A percentile compares a stretch with the other conserved stretches of the same genome.
Conservation (phyloP, 2,888 invertebrate species). For the Panorpa germanica region DNA sequence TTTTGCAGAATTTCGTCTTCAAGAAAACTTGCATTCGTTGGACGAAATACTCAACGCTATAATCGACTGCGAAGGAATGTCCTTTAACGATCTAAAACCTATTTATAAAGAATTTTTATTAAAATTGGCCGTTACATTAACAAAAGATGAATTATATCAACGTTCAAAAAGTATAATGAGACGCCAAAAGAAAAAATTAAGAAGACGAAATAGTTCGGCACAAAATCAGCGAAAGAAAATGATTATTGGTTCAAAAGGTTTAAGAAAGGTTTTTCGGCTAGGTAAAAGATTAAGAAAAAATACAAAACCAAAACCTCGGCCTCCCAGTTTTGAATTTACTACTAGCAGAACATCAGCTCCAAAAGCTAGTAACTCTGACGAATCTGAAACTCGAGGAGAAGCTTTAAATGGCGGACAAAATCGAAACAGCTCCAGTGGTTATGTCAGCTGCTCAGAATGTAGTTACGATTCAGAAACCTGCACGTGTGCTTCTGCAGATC, state of each 20-base stretch:
- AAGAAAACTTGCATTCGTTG: slow-evolving; percentile 73
- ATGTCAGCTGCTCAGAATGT: slow-evolving; percentile 78
- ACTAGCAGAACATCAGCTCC: slow-evolving; percentile 17
- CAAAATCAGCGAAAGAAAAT: slow-evolving; percentile 37
- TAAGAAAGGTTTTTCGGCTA: slow-evolving; percentile 42
- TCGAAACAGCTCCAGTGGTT: slow-evolving; percentile 45
- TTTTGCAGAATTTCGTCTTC: slow-evolving; percentile 71
- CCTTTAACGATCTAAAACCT: slow-evolving; percentile 79
- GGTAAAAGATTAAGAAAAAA: slow-evolving; percentile 18
- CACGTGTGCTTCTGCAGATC: slow-evolving; percentile 52
- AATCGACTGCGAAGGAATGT: slow-evolving; percentile 83
- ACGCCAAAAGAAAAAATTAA: slow-evolving; percentile 53
- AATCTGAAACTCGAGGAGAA: slow-evolving; percentile 38
- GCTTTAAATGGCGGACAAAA: slow-evolving; percentile 35
- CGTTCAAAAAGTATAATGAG: slow-evolving; percentile 81
- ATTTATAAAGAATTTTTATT: slow-evolving; percentile 79
- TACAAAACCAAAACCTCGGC: slow-evolving; percentile 16
- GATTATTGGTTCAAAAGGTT: slow-evolving; percentile 35
- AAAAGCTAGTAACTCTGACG: slow-evolving; percentile 36
- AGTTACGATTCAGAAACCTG: slow-evolving; percentile 72
- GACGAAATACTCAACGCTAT: slow-evolving; percentile 78
- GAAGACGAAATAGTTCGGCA: slow-evolving; percentile 32
- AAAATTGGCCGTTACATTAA: slow-evolving; percentile 71
- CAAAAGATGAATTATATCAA: slow-evolving; percentile 82
- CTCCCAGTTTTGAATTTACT: slow-evolving; percentile 19